A percentile compares a stretch with the other conserved stretches of the same genome.
phyloP scores from a whole-genome alignment of 2,113 vertebrate genomes.

The Gymnorhina tibicen region DNA sequence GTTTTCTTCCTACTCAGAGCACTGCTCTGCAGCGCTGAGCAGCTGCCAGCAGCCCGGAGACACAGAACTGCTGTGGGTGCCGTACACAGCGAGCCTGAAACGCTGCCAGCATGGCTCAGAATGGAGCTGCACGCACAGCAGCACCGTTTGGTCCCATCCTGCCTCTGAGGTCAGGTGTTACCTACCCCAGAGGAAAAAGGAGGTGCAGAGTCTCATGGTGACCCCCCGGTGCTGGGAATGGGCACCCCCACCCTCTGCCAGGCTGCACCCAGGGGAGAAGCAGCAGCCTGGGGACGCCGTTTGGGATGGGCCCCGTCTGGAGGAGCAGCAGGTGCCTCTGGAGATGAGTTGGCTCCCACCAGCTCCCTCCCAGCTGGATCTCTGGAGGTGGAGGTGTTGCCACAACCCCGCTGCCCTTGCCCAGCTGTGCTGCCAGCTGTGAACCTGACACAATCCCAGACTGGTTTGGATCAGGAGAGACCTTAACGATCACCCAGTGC shows the following conservation, averaged over 20 bases:
- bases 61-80: not conserved
- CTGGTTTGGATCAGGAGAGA: not conserved
- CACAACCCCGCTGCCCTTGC: not conserved
- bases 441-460: not conserved
- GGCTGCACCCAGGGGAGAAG: not conserved
- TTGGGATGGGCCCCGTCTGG: not conserved
- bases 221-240: not conserved
- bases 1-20: not conserved
- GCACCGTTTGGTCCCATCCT: not conserved
- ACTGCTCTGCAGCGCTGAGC: not conserved
- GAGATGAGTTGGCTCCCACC: not conserved
- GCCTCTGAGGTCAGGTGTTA: not conserved
- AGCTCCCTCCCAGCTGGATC: not conserved
- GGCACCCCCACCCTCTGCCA: not conserved
- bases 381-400: not conserved
- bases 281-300: not conserved
- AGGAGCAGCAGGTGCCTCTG: not conserved
- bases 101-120: not conserved
- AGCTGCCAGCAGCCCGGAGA: not conserved
- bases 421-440: not conserved
- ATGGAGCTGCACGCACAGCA: not conserved
- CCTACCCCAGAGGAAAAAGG: not conserved
- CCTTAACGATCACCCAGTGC: accelerated
- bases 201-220: not conserved
- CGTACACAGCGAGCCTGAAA: not conserved